A percentile compares a stretch with the other conserved stretches of the same genome.
Evolutionary conservation across 2,888 invertebrate species (phyloP).

Genomic region (Andricus quercusramuli): DNA sequence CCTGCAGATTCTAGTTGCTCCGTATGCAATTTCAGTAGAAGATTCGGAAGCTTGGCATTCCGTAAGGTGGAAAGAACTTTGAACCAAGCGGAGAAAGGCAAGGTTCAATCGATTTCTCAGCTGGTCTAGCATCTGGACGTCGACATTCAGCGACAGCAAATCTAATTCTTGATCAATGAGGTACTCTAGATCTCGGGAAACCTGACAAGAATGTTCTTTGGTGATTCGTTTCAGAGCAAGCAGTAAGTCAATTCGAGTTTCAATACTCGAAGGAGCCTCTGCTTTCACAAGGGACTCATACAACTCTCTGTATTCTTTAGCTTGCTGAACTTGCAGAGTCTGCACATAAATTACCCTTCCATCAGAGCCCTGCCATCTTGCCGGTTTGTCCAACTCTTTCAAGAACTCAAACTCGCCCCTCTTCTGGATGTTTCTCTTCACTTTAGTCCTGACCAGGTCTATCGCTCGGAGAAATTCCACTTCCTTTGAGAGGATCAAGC

Average conservation of each 20-base stretch:
- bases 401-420: constrained; percentile 83
- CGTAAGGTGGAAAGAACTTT: not conserved
- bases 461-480: constrained; percentile 85
- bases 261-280: constrained; percentile 27
- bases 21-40: not conserved
- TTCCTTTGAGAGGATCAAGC: constrained; percentile 86
- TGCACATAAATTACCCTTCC: constrained; percentile 44
- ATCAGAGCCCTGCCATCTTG: constrained; percentile 14
- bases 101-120: constrained; percentile 80
- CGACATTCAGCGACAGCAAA: constrained; percentile 83
- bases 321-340: constrained; percentile 21
- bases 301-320: constrained; percentile 45
- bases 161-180: constrained; percentile 87
- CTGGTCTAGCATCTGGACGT: constrained; percentile 82
- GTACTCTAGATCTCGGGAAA: constrained; percentile 82
- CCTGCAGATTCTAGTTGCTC: constrained; percentile 45
- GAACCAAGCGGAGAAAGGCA: constrained; percentile 48
- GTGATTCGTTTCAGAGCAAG: constrained; percentile 84
- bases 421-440: constrained; percentile 82
- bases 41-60: not conserved
- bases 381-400: constrained; percentile 84
- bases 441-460: constrained; percentile 84
- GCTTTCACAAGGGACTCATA: constrained; percentile 49
- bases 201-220: constrained; percentile 81
- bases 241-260: constrained; percentile 48